Evolutionary conservation across 2,888 invertebrate species (phyloP).

Genomic region (Drosophila diplacantha): DNA sequence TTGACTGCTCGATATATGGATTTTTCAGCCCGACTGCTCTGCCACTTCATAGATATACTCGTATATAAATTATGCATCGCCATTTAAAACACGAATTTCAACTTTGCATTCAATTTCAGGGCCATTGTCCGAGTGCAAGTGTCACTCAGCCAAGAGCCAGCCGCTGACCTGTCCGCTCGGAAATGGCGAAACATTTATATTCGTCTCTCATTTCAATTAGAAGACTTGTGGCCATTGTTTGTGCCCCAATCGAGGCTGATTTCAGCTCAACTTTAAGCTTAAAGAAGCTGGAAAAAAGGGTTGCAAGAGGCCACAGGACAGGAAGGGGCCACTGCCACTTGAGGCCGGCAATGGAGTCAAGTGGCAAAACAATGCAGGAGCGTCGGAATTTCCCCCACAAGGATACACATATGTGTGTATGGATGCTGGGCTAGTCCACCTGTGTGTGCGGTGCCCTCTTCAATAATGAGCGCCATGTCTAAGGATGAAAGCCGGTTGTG

Average conservation of each 20-base stretch:
- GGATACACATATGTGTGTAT: slow-evolving; percentile 12
- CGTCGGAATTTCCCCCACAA: slow-evolving; percentile 58
- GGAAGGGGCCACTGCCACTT: slow-evolving; percentile 43
- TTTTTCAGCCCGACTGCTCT: slow-evolving; percentile 19
- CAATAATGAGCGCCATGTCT: slow-evolving; percentile 67
- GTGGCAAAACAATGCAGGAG: slow-evolving; percentile 66
- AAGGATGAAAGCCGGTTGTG: slow-evolving; percentile 53
- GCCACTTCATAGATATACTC: slow-evolving; percentile 13
- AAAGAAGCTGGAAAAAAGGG: slow-evolving; percentile 24
- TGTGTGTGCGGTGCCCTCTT: slow-evolving; percentile 38
- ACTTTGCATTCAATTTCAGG: slow-evolving; percentile 46
- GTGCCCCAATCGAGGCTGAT: slow-evolving; percentile 47
- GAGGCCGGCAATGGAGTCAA: slow-evolving; percentile 71
- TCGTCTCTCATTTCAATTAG: slow-evolving; percentile 43
- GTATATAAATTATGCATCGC: slow-evolving; percentile 46
- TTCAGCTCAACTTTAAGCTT: slow-evolving; percentile 25
- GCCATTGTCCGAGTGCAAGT: slow-evolving; percentile 41
- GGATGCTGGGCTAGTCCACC: slow-evolving; percentile 33
- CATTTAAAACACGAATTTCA: slow-evolving; percentile 57
- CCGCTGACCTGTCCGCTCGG: slow-evolving; percentile 46
- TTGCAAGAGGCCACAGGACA: slow-evolving; percentile 42
- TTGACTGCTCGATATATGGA: slow-evolving; percentile 41
- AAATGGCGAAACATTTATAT: slow-evolving; percentile 66
- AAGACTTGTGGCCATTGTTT: slow-evolving; percentile 14
- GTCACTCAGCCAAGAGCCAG: slow-evolving; percentile 15